These are phyloP conservation scores for Cercopithecus neglectus DNA, from an alignment of 2,797 vertebrate species.

Conservation along the genomic window DNA sequence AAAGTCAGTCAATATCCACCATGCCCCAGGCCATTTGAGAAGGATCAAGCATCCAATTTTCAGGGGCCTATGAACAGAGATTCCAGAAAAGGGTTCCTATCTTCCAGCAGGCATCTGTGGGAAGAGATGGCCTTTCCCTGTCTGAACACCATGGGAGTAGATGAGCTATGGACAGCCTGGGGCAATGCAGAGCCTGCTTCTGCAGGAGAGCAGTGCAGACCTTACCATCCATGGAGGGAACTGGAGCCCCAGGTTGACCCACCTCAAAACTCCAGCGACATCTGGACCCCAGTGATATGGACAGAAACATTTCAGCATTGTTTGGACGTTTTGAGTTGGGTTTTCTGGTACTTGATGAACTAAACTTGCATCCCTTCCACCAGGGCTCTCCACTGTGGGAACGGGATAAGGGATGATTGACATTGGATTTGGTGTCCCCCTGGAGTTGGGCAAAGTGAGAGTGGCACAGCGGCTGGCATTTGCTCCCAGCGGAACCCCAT, in stretches of 20 bases:
- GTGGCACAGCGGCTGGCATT: too few species aligned
- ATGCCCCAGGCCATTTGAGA: fast-evolving
- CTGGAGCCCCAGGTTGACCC: too few species aligned
- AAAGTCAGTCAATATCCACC: fast-evolving
- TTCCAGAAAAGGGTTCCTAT: not conserved
- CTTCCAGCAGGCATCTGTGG: too few species aligned
- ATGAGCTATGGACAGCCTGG: not conserved
- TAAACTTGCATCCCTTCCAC: not conserved
- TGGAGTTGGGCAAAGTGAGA: not conserved
- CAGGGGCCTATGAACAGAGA: not conserved
- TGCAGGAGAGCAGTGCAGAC: not conserved
- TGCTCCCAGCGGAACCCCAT: fast-evolving
- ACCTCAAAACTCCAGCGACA: not conserved
- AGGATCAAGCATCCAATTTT: not conserved
- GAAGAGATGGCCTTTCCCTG: not conserved
- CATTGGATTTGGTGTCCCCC: not conserved
- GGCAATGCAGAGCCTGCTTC: not conserved
- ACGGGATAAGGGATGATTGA: fast-evolving
- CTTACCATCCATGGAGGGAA: fast-evolving
- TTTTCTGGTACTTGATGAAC: not conserved
- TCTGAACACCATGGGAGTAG: not conserved
- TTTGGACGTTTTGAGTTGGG: not conserved
- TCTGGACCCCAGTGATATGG: not conserved
- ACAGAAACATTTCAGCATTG: too few species aligned
- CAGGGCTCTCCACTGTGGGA: not conserved